Base-by-base conservation (phyloP, 1,140 invertebrate species). In the Aricia agestis region DNA sequence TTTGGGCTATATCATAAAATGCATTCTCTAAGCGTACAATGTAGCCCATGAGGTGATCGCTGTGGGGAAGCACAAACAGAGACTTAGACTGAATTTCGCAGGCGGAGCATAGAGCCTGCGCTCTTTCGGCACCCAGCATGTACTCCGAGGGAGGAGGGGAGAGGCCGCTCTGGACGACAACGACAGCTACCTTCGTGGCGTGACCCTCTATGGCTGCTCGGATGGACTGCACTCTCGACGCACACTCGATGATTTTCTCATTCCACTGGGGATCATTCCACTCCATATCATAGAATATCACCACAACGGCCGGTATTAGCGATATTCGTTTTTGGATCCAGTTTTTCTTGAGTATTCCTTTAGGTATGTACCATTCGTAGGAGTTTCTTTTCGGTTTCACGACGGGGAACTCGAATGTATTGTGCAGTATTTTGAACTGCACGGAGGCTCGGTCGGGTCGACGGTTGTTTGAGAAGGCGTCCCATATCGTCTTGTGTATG, bases 271-370 rank as follows among this genome's bases (percentile, higher is more conserved):
- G 92, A 92, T 99, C 98, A 87, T 98, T 97, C 98, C 98, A 99
- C 92, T 99, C 98, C 78, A 99, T 94, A 83, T 99, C 98, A 90
- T 97, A 98, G 88, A 99, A 99, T 52, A 98, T 94, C 9, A 99
- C 97, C 67, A 99, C 95, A 0, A 99, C 95, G 4, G 98, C 96
- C 17, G 99, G 98, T 74, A 99, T 94, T 66, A 97, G 93, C 78
- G 96, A 94, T 7, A 99, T 92, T 87, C 99, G 97, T 92, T 99
- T 99, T 10, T 95, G 93, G 93, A 99, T 96, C 99, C 99, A 99
- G 82, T 97, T 97, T 9, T 95, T 95, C 86, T 99, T 99, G 3
- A 99, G 92, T 74, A 99, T 98, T 36, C 98, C 98, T 92, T 98
- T 98, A 0, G 98, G 98, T 80, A 98, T 96, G 82, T 99, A 98